Percentiles rank a stretch among this genome's conserved stretches.
phyloP scores from a whole-genome alignment of 64 coral and sea anemone genomes.

The Montipora sp. region DNA sequence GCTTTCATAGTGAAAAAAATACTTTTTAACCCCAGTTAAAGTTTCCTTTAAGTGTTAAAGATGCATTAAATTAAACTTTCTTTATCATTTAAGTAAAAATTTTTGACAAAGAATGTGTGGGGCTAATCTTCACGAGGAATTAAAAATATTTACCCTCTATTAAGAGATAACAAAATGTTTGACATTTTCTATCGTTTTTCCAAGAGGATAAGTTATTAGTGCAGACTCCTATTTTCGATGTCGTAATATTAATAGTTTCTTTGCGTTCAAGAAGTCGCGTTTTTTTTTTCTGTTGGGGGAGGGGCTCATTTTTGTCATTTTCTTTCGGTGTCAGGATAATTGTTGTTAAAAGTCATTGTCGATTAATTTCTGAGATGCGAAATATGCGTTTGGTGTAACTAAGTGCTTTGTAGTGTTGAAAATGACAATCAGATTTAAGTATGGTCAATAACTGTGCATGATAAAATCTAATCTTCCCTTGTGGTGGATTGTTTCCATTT shows the following conservation, averaged over 20 bases:
- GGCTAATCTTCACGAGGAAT: constrained; percentile 3
- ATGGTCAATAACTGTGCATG: background rate
- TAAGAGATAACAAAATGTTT: constrained; percentile 8
- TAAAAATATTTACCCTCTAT: constrained; percentile 26
- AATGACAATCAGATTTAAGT: background rate
- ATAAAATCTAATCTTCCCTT: background rate
- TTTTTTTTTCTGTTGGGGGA: too few species aligned
- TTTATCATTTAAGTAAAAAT: background rate
- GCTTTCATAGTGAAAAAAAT: too few species aligned
- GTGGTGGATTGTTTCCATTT: constrained; percentile 8
- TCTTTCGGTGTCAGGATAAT: too few species aligned
- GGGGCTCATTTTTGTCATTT: too few species aligned
- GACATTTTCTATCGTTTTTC: constrained; percentile 21
- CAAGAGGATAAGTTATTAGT: background rate
- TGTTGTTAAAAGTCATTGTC: background rate
- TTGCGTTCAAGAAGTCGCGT: background rate
- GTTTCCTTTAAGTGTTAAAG: too few species aligned
- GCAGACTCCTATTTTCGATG: background rate
- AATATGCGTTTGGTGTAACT: background rate
- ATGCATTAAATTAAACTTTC: too few species aligned
- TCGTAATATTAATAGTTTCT: background rate
- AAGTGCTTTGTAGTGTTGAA: background rate
- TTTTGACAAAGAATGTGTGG: background rate
- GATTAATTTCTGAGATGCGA: background rate
- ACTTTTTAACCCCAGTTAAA: too few species aligned